Conservation (phyloP, 1,140 invertebrate genomes). For the Propsilocerus akamusi region DNA sequence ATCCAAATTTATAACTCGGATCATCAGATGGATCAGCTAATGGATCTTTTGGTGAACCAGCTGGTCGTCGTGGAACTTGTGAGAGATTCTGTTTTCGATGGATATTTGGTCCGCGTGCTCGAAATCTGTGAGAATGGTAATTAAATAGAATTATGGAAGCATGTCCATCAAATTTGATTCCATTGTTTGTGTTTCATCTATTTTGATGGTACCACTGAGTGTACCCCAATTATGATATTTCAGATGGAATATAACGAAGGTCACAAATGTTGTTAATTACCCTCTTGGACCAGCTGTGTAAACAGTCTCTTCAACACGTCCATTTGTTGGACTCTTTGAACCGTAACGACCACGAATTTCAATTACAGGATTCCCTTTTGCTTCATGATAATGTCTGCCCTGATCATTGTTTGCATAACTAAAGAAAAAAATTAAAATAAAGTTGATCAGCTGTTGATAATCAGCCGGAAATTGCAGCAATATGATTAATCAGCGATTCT, state of each 20-base stretch:
- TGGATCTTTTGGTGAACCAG: conserved; percentile 39
- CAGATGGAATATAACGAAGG: conserved; percentile 13
- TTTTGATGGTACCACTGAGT: conserved; percentile 7
- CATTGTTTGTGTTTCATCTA: conserved; percentile 6
- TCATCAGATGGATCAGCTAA: conserved; percentile 51
- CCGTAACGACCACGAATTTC: conserved; percentile 42
- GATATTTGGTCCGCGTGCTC: conserved; percentile 45
- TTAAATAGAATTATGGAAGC: conserved; percentile 19
- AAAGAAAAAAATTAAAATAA: neutral
- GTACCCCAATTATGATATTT: conserved; percentile 5
- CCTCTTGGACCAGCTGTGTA: conserved; percentile 55
- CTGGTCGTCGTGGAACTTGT: conserved; percentile 36
- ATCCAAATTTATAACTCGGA: conserved; percentile 45
- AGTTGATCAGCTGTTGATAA: neutral
- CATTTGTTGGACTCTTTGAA: conserved; percentile 38
- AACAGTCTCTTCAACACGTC: conserved; percentile 39
- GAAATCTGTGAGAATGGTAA: conserved; percentile 30
- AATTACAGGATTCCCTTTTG: conserved; percentile 34
- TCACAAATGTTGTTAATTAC: conserved; percentile 21
- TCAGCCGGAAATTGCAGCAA: neutral
- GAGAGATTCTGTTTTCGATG: conserved; percentile 46
- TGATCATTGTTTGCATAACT: conserved; percentile 43
- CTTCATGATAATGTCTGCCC: conserved; percentile 37
- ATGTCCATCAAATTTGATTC: conserved; percentile 6
- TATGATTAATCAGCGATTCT: no score